phyloP scores from a whole-genome alignment of 2,888 invertebrate species.

The Phalera bucephala region DNA sequence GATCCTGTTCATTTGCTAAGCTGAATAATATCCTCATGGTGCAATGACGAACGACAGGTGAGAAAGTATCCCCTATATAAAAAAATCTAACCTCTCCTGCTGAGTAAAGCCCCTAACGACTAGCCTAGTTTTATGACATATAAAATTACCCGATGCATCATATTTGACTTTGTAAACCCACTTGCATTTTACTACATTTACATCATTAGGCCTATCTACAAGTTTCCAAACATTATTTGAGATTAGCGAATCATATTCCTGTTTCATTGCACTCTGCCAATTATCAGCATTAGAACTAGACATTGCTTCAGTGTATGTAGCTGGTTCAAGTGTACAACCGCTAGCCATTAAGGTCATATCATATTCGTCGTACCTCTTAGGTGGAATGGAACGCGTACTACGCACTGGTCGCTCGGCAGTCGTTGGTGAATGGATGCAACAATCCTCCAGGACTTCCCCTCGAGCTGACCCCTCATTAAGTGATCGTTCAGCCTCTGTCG shows the following conservation, averaged over 20 bases:
- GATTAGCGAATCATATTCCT: background rate
- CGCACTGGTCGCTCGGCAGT: background rate
- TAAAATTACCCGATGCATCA: background rate
- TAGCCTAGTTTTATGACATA: background rate
- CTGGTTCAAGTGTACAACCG: background rate
- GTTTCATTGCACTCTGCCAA: background rate
- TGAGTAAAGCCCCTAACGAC: background rate
- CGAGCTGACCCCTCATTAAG: too few relatives aligned
- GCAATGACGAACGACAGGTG: constrained; percentile 3
- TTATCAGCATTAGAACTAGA: background rate
- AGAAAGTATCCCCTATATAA: background rate
- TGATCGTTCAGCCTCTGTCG: too few relatives aligned
- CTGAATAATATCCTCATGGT: constrained; percentile 5
- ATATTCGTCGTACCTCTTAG: background rate
- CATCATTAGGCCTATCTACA: background rate
- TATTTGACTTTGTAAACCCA: background rate
- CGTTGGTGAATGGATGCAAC: too few relatives aligned
- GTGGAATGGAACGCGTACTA: background rate
- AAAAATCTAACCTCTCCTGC: background rate
- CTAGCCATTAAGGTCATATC: background rate
- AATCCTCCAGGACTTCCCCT: too few relatives aligned
- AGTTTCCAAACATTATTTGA: background rate
- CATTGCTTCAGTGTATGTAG: background rate
- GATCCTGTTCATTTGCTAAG: constrained; percentile 1
- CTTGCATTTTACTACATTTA: background rate